These are phyloP conservation scores for Trematomus loennbergii DNA, from an alignment of 2,113 vertebrate genomes.

Conservation along the genomic window DNA sequence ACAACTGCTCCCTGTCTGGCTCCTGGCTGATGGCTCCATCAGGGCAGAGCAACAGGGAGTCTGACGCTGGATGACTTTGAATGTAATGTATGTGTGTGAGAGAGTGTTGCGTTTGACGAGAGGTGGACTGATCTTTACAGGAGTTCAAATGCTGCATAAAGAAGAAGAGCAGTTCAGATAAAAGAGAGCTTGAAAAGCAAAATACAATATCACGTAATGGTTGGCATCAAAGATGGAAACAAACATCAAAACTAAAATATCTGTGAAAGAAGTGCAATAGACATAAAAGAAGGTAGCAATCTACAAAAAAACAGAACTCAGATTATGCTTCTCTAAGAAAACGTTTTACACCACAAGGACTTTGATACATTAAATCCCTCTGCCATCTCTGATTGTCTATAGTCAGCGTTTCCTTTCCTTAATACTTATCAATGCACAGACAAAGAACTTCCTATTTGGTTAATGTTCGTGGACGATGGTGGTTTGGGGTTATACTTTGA, in stretches of 20 bases:
- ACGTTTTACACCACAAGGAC: neutral
- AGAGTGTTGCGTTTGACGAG: constrained; percentile 6
- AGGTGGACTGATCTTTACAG: constrained; percentile 26
- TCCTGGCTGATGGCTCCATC: constrained; percentile 80
- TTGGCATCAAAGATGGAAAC: neutral
- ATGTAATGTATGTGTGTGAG: constrained; percentile 20
- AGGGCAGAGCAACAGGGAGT: constrained; percentile 75
- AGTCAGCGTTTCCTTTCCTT: no score
- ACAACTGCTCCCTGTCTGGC: constrained; percentile 67
- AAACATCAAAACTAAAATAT: neutral
- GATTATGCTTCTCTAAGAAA: neutral
- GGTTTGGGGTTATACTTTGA: neutral
- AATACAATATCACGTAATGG: neutral
- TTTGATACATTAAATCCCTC: neutral
- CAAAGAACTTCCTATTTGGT: no score
- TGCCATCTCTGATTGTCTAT: no score
- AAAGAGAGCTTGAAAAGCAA: constrained; percentile 2
- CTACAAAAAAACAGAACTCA: constrained; percentile 12
- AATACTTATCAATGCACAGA: no score
- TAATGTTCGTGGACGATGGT: neutral
- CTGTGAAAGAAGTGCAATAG: no score
- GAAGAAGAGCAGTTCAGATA: constrained; percentile 14
- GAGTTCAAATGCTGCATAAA: constrained; percentile 21
- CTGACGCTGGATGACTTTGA: constrained; percentile 34
- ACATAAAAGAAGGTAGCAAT: neutral